Evolutionary conservation across 1,140 invertebrate genomes (phyloP).

Genomic region (Zophobas morio): DNA sequence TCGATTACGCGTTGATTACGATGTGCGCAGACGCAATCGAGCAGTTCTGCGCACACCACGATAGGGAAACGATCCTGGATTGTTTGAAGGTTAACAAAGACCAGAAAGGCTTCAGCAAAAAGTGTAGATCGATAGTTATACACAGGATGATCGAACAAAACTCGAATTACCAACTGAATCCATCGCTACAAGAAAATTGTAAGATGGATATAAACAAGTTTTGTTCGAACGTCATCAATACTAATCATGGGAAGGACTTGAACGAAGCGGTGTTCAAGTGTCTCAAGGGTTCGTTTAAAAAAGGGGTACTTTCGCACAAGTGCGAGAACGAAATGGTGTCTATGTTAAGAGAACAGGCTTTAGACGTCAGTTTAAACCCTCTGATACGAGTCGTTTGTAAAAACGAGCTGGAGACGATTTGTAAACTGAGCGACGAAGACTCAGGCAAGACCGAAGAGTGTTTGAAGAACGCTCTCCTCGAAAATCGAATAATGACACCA

Average conservation of each 20-base stretch:
- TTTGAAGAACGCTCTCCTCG: conserved; percentile 84
- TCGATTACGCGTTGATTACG: conserved; percentile 88
- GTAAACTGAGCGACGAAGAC: conserved; percentile 72
- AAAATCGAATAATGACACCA: conserved; percentile 79
- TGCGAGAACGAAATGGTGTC: conserved; percentile 88
- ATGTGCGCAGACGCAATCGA: conserved; percentile 89
- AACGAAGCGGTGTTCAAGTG: conserved; percentile 76
- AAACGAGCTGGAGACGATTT: conserved; percentile 77
- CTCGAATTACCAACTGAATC: conserved; percentile 93
- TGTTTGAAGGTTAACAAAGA: conserved; percentile 86
- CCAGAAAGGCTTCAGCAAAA: conserved; percentile 85
- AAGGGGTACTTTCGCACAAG: conserved; percentile 78
- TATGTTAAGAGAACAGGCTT: conserved; percentile 87
- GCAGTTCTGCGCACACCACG: conserved; percentile 81
- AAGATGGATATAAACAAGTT: conserved; percentile 80
- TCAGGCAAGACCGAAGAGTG: conserved; percentile 86
- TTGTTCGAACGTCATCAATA: conserved; percentile 69
- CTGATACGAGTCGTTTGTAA: conserved; percentile 84
- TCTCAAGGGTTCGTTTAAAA: conserved; percentile 83
- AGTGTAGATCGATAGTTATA: conserved; percentile 89
- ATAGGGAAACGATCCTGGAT: conserved; percentile 78
- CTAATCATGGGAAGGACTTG: conserved; percentile 68
- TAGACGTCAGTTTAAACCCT: conserved; percentile 90
- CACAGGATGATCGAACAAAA: conserved; percentile 94
- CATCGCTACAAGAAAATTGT: conserved; percentile 85